Evolutionary conservation across 2,888 invertebrate species (phyloP), one percentile per base, ranked within the genome.

Genomic region (Phortica magna): DNA sequence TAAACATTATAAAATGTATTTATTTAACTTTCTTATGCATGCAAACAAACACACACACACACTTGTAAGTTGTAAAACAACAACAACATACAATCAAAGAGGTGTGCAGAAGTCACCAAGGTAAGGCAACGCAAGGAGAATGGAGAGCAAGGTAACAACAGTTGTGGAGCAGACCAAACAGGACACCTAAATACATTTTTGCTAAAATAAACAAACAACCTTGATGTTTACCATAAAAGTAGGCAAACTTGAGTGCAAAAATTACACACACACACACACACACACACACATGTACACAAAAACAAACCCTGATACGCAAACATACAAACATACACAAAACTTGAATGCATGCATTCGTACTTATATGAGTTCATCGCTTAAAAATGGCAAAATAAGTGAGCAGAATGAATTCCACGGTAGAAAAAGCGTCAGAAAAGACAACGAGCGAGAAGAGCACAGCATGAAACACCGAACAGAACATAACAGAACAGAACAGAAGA

Each of bases 141-240:
- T 9, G 10, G 48, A 12, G 14, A 14, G 10, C 14, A 48, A 48
- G 14, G 48, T 14, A 48, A 12, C 14, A 19, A 74, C 74, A 79
- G 77, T 78, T 80, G 81, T 87, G 85, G 88, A 84, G 31, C 19
- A 53, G 48, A 70, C 53, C 19, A 53, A 70, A 70, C 17, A 85
- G 86, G 84, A 76, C 82, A 88, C 86, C 85, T 85, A 88, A 88
- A 86, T 88, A 88, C 88, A 86, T 88, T 85, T 86, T 88, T 88
- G 80, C 88, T 88, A 87, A 88, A 87, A 88, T 88, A 88, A 86
- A 86, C 88, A 86, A 88, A 83, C 84, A 86, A 88, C 86, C 86
- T 86, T 86, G 88, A 41, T 88, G 88, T 88, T 87, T 88, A 88
- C 88, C 83, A 87, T 88, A 86, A 86, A 86, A 88, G 88, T 88